These are phyloP conservation scores for Cebidichthys violaceus DNA, from an alignment of 2,113 vertebrate species.

Conservation along the genomic window DNA sequence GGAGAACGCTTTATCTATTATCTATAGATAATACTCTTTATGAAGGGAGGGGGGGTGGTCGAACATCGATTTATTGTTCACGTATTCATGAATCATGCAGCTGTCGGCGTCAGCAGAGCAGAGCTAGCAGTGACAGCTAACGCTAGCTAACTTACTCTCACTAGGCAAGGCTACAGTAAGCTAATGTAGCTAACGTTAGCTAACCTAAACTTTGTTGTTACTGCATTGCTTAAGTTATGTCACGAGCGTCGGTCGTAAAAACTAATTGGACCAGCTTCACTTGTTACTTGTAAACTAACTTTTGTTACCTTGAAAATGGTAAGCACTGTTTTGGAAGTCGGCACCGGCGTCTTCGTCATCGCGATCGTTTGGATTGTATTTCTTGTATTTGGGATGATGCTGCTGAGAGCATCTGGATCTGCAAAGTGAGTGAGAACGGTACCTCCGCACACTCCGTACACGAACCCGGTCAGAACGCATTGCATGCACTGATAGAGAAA, in stretches of 20 bases:
- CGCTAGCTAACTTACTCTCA: neutral
- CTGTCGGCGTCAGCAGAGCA: neutral
- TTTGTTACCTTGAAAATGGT: slow-evolving; percentile 73
- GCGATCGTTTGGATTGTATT: slow-evolving; percentile 85
- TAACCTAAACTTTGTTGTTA: neutral
- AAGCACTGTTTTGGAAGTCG: slow-evolving; percentile 80
- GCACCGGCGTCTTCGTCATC: slow-evolving; percentile 86
- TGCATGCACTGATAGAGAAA: neutral
- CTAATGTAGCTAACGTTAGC: neutral
- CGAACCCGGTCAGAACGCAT: no score
- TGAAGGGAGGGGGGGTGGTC: accelerated
- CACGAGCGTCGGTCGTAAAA: neutral
- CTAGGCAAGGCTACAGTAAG: neutral
- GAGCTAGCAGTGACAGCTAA: neutral
- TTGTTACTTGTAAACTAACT: accelerated
- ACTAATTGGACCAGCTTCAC: accelerated
- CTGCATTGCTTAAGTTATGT: neutral
- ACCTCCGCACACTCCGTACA: neutral
- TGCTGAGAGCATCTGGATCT: slow-evolving; percentile 73
- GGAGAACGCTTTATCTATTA: no score
- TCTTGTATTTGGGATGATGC: slow-evolving; percentile 77
- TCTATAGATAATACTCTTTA: accelerated
- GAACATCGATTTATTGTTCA: neutral
- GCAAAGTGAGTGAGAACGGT: slow-evolving; percentile 84
- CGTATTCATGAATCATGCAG: neutral